Evolutionary conservation across 2,888 invertebrate genomes (phyloP).

Genomic region (Pachydiplax longipennis): DNA sequence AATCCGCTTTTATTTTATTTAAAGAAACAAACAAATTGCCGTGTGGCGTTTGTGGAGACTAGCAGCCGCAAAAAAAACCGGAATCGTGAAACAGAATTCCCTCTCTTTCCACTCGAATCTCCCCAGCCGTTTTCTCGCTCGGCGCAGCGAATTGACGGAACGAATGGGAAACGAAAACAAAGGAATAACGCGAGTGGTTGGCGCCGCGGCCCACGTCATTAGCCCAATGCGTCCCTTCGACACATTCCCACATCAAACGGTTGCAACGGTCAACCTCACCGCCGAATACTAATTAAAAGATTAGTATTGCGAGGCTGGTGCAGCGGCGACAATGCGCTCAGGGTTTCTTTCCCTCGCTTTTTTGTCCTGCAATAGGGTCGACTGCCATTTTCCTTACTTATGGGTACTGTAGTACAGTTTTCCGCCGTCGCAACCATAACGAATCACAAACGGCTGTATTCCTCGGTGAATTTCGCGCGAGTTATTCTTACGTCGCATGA

Average conservation of each 20-base stretch:
- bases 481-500: not conserved
- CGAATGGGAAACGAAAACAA: not conserved
- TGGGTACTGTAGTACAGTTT: not conserved
- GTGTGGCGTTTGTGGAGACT: slow-evolving; percentile 25
- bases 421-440: not conserved
- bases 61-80: slow-evolving; percentile 28
- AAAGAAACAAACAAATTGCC: slow-evolving; percentile 35
- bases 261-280: slow-evolving; percentile 26
- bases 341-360: not conserved
- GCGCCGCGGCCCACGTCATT: slow-evolving; percentile 21
- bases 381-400: not conserved
- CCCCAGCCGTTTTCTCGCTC: not conserved
- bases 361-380: not conserved
- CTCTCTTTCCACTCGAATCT: not conserved
- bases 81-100: slow-evolving; percentile 14
- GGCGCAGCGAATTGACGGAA: not conserved
- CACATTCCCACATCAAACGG: slow-evolving; percentile 23
- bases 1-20: slow-evolving; percentile 8
- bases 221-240: slow-evolving; percentile 12
- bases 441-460: not conserved
- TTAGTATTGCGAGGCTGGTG: slow-evolving; percentile 3
- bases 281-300: slow-evolving; percentile 33
- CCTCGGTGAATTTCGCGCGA: not conserved
- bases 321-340: not conserved
- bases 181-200: not conserved